Conservation (phyloP, 2,797 vertebrate species). For the Xiphorhynchus erythropygius region DNA sequence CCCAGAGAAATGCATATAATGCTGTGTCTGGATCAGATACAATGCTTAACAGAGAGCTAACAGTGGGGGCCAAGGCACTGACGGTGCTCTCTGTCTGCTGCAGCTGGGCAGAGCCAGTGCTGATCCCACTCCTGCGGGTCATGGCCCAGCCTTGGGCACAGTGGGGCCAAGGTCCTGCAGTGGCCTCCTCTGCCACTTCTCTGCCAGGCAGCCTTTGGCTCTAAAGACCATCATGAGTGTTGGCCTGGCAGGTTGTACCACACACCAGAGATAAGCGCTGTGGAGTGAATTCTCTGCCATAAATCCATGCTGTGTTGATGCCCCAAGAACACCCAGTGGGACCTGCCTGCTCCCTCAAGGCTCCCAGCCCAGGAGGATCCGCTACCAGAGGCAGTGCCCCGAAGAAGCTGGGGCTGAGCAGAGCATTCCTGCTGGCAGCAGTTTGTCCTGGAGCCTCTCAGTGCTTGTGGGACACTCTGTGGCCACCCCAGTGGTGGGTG, state of each 20-base stretch:
- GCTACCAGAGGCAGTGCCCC: rapidly evolving
- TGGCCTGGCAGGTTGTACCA: rapidly evolving
- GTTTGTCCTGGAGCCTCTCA: not conserved
- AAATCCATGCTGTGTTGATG: rapidly evolving
- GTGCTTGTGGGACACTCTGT: rapidly evolving
- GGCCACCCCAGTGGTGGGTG: rapidly evolving
- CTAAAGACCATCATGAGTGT: rapidly evolving
- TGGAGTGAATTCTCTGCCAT: not conserved
- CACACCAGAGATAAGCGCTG: not conserved
- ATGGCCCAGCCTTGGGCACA: rapidly evolving
- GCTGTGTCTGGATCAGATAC: conserved; percentile 52
- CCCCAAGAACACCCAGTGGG: not conserved
- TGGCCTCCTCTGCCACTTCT: rapidly evolving
- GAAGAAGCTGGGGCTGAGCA: rapidly evolving
- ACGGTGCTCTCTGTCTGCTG: not conserved
- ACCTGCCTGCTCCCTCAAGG: not conserved
- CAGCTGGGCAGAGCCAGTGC: not conserved
- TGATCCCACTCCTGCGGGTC: rapidly evolving
- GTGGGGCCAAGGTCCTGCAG: not conserved
- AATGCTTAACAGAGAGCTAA: conserved; percentile 7
- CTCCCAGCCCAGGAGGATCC: not conserved
- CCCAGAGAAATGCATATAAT: conserved; percentile 72
- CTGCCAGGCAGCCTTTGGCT: rapidly evolving
- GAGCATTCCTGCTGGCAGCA: not conserved
- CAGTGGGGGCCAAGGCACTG: rapidly evolving